These are phyloP conservation scores for Sphyrna mokarran DNA, from an alignment of 2,113 vertebrate genomes.

Conservation along the genomic window DNA sequence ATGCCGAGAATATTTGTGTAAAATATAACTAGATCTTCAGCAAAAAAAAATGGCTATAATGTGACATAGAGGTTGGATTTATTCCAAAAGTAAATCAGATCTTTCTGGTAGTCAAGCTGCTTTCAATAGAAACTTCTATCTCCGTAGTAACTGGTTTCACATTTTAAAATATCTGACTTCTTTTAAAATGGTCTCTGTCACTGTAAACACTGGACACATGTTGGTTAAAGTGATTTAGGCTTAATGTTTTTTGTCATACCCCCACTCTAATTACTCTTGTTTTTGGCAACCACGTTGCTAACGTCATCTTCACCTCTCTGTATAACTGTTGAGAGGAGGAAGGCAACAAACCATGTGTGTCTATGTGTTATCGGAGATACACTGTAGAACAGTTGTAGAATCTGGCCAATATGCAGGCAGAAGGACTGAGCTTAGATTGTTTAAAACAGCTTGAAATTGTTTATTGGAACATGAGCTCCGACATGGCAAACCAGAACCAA, in stretches of 20 bases:
- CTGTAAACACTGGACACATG: background rate
- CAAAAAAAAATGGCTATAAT: background rate
- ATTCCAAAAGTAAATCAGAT: slow-evolving; percentile 32
- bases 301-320: background rate
- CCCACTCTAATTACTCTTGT: background rate
- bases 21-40: background rate
- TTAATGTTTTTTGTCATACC: background rate
- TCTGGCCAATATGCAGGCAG: background rate
- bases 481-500: slow-evolving; percentile 28
- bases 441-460: slow-evolving; percentile 32
- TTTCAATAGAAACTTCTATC: slow-evolving; percentile 29
- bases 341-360: background rate
- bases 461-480: slow-evolving; percentile 25
- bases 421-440: background rate
- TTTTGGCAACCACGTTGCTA: background rate
- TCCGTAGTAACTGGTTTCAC: slow-evolving; percentile 4
- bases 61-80: slow-evolving; percentile 16
- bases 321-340: background rate
- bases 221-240: background rate
- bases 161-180: slow-evolving; percentile 19
- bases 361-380: background rate
- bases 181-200: slow-evolving; percentile 20
- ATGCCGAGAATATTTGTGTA: background rate
- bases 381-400: background rate
- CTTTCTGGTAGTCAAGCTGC: slow-evolving; percentile 28